These are phyloP conservation scores for Tetranychus urticae DNA, from an alignment of 1,140 invertebrate genomes.

Conservation along the genomic window DNA sequence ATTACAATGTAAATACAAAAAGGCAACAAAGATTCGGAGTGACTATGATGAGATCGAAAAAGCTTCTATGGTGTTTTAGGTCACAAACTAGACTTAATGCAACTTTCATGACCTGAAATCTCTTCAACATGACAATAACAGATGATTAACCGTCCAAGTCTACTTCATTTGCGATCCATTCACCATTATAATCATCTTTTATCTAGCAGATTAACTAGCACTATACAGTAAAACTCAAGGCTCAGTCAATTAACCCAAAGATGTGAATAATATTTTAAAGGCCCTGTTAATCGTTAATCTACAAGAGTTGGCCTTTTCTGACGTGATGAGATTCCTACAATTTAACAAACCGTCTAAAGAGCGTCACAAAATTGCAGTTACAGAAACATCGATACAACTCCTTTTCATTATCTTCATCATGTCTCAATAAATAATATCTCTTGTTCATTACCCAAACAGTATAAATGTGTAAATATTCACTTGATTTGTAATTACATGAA, in stretches of 20 bases:
- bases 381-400: too few relatives aligned
- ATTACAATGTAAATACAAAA: too few relatives aligned
- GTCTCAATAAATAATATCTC: too few relatives aligned
- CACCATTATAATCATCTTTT: constrained; percentile 18
- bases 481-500: too few relatives aligned
- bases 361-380: too few relatives aligned
- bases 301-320: background rate
- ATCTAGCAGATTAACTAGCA: background rate
- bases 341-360: too few relatives aligned
- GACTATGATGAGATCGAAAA: constrained; percentile 29
- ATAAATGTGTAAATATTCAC: too few relatives aligned
- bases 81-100: background rate
- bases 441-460: too few relatives aligned
- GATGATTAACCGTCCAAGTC: constrained; percentile 51
- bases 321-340: too few relatives aligned
- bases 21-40: constrained; percentile 15
- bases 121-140: constrained; percentile 49
- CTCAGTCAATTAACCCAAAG: background rate
- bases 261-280: background rate
- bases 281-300: background rate
- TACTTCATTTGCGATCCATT: constrained; percentile 37
- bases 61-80: background rate
- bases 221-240: background rate
- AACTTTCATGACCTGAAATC: constrained; percentile 34
- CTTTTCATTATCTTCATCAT: too few relatives aligned